Base-by-base conservation (phyloP, 2,888 invertebrate genomes). In the Cheilosia scutellata region DNA sequence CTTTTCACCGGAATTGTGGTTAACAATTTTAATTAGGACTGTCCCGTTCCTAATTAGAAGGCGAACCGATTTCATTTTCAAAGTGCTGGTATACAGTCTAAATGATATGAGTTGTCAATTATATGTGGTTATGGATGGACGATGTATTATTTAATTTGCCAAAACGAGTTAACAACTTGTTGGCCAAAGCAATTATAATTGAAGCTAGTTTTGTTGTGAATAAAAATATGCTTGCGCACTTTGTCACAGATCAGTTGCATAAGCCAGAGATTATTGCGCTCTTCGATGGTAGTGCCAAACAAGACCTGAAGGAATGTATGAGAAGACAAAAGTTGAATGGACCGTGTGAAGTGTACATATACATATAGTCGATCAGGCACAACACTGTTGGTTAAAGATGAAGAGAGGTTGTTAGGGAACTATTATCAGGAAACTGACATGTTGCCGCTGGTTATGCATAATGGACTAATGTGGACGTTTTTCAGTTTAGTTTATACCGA, bases 131-230 rank as follows among this genome's bases (percentile, higher is more conserved):
- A 37, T 11, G 11, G 37, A 37, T 11, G 37, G 37, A 37, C 11
- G 37, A 37, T 31, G 31, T 55, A 16, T 31, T 57, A 57, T 57
- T 37, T 29, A 57, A 57, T 57, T 57, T 57, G 9, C 33, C 13
- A 2, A 33, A 57, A 57, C 57, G 2, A 40, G 58, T 60, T 40
- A 27, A 40, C 40, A 13, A 60, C 40, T 13, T 20, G 58, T 60
- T 60, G 40, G 6, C 6, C 16, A 27, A 27, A 60, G 58, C 58
- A 60, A 42, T 42, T 60, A 25, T 27, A 13, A 9, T 37, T 2
- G 13, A 5, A 37, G 58, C 37, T 58, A 16, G 57, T 55, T 31
- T 33, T 13, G 53, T 20, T 31, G 20, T 16, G 20, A 5, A 7
- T 20, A 16, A 20, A 47, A 47, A 7, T 20, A 16, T 9, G 47